phyloP scores from a whole-genome alignment of 2,888 invertebrate genomes.

The Stenolophus ochropezus region DNA sequence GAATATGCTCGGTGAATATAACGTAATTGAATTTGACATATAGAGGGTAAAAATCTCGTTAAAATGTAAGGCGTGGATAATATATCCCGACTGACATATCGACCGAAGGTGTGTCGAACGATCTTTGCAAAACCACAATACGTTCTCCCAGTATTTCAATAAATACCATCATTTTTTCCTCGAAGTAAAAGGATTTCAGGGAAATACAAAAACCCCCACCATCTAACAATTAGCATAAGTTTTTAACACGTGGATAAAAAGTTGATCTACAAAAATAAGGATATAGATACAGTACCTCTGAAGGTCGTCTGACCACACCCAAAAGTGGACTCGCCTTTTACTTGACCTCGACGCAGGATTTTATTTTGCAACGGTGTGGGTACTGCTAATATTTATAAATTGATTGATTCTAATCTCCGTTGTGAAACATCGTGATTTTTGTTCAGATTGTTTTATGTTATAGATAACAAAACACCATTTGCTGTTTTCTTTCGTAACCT shows the following conservation, averaged over 20 bases:
- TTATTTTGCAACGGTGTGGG: slow-evolving; percentile 40
- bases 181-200: slow-evolving; percentile 7
- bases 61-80: background rate
- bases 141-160: slow-evolving; percentile 14
- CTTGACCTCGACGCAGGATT: slow-evolving; percentile 29
- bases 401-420: slow-evolving; percentile 28
- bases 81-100: slow-evolving; percentile 12
- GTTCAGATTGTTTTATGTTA: background rate
- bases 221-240: slow-evolving; percentile 12
- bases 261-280: slow-evolving; percentile 45
- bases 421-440: slow-evolving; percentile 10
- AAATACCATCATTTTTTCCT: slow-evolving; percentile 6
- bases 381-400: slow-evolving; percentile 15
- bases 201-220: slow-evolving; percentile 3
- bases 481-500: background rate
- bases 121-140: slow-evolving; percentile 1
- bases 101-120: background rate
- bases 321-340: slow-evolving; percentile 47
- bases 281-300: slow-evolving; percentile 12
- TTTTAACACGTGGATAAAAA: slow-evolving; percentile 14
- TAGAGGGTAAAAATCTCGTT: background rate
- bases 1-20: background rate
- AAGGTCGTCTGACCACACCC: slow-evolving; percentile 42
- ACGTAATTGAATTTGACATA: background rate
- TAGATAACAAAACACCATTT: slow-evolving; percentile 1